Conservation (phyloP, 2,113 vertebrate genomes). For the Labrus mixtus region DNA sequence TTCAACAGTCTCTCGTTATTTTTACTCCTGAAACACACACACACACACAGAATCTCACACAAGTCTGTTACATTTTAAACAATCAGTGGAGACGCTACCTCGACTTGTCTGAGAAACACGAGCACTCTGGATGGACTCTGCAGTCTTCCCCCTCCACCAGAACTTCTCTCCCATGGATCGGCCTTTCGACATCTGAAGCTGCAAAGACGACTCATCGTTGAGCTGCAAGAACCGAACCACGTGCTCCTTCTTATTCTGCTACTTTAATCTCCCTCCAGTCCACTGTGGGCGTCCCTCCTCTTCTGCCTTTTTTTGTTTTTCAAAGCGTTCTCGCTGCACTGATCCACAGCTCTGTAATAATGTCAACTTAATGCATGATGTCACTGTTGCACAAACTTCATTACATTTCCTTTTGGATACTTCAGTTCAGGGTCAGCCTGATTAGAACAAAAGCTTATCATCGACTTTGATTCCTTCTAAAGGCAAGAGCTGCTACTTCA, state of each 20-base stretch:
- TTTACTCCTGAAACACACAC: background rate
- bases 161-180: background rate
- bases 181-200: background rate
- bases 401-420: slow-evolving; percentile 39
- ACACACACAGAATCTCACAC: background rate
- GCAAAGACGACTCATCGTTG: slow-evolving; percentile 13
- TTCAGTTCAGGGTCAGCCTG: slow-evolving; percentile 31
- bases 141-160: background rate
- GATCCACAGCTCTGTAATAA: slow-evolving; percentile 24
- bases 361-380: slow-evolving; percentile 73
- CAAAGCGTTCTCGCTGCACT: slow-evolving; percentile 38
- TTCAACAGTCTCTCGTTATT: background rate
- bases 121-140: too few species aligned
- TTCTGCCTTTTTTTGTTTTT: slow-evolving; percentile 13
- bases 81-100: background rate
- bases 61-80: background rate
- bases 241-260: slow-evolving; percentile 23
- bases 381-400: slow-evolving; percentile 58
- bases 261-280: slow-evolving; percentile 35
- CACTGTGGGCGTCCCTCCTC: slow-evolving; percentile 55
- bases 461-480: slow-evolving; percentile 26
- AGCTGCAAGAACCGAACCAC: slow-evolving; percentile 10
- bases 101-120: slow-evolving; percentile 15
- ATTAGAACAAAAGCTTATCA: slow-evolving; percentile 63
- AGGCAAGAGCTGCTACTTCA: slow-evolving; percentile 42